Conservation (phyloP, 2,797 vertebrate genomes). For the Synaphobranchus kaupii region DNA sequence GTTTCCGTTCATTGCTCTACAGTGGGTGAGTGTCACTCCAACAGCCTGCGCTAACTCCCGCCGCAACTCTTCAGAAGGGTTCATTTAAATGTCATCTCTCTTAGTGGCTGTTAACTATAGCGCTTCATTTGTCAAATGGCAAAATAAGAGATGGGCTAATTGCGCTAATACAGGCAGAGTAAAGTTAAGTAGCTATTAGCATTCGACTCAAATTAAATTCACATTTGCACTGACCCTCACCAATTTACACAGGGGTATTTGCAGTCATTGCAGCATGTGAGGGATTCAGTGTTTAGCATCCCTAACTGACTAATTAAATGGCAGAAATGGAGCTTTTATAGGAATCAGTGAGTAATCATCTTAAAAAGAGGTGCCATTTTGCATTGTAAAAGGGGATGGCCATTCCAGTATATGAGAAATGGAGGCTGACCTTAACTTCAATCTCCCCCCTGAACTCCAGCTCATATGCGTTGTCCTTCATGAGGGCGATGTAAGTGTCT, state of each 20-base stretch:
- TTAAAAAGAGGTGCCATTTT: not conserved
- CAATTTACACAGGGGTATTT: not conserved
- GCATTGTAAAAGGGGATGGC: not conserved
- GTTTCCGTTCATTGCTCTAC: not conserved
- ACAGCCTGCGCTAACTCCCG: not conserved
- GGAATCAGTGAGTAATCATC: not conserved
- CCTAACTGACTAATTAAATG: not conserved
- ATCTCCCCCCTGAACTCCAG: conserved; percentile 85
- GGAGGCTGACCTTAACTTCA: conserved; percentile 81
- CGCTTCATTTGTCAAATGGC: conserved; percentile 8
- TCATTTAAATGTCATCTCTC: not conserved
- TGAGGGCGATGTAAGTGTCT: conserved; percentile 79
- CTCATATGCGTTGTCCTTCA: conserved; percentile 82
- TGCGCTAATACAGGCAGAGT: not conserved
- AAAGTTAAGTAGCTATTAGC: not conserved
- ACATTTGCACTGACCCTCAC: not conserved
- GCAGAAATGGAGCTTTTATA: not conserved
- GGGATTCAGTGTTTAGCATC: not conserved
- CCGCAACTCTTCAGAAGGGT: not conserved
- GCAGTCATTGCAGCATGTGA: not conserved
- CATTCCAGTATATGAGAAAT: not conserved
- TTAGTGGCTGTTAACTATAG: not conserved
- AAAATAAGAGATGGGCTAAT: not conserved
- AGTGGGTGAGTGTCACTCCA: not conserved
- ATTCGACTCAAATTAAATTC: not conserved